phyloP scores from a whole-genome alignment of 2,113 vertebrate species.

The Chloropsis cyanopogon region DNA sequence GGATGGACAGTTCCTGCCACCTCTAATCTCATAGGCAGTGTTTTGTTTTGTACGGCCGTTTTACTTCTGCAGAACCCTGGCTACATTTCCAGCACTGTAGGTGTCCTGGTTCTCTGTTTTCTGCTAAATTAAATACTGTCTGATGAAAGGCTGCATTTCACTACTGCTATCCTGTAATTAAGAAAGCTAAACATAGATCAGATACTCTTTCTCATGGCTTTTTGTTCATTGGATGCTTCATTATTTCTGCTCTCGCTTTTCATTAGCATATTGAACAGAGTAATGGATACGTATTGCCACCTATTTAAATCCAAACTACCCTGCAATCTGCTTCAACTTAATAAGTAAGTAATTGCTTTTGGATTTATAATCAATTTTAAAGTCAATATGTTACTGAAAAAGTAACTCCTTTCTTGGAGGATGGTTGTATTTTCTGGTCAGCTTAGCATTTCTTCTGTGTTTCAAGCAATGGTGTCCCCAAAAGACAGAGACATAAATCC shows the following conservation, averaged over 20 bases:
- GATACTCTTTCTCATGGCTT: not conserved
- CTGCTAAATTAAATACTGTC: not conserved
- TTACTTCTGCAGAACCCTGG: not conserved
- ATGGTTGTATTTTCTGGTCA: not conserved
- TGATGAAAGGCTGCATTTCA: not conserved
- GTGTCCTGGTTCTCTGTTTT: not conserved
- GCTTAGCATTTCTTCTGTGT: not conserved
- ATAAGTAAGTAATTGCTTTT: not conserved
- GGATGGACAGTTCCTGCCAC: not conserved
- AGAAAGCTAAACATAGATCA: not conserved
- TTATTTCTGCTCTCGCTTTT: not conserved
- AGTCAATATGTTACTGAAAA: slow-evolving; percentile 13
- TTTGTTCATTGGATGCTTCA: slow-evolving; percentile 4
- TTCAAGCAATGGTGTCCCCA: not conserved
- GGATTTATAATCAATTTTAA: slow-evolving; percentile 23
- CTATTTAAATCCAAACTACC: slow-evolving; percentile 30
- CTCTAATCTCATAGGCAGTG: not conserved
- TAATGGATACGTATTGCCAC: slow-evolving; percentile 1
- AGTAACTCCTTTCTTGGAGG: not conserved
- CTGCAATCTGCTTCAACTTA: not conserved
- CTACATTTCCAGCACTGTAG: not conserved
- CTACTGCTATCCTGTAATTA: not conserved
- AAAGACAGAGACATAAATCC: not conserved
- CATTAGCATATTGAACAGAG: not conserved
- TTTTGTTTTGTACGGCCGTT: not conserved